A percentile compares a stretch with the other conserved stretches of the same genome.
Conservation (phyloP, 2,888 invertebrate genomes). For the Dioctria rufipes region DNA sequence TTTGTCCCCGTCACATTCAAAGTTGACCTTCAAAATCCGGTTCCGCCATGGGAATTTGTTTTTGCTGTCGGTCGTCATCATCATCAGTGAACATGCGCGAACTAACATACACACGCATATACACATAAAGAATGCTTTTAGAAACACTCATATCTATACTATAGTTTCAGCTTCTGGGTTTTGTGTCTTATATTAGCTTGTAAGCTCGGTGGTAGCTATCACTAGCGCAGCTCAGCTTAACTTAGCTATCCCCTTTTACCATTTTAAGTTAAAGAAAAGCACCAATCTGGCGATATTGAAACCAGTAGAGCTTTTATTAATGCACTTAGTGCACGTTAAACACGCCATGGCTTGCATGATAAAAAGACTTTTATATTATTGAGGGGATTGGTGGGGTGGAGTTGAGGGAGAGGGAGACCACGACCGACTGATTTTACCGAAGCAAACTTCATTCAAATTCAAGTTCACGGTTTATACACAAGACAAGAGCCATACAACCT, state of each 20-base stretch:
- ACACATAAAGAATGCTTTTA: too few species aligned
- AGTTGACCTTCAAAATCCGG: slow-evolving; percentile 50
- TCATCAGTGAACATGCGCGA: slow-evolving; percentile 24
- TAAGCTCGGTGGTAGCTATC: not conserved
- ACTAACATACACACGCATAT: not conserved
- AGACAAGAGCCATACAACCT: too few species aligned
- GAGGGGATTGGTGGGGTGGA: not conserved
- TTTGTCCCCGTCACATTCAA: slow-evolving; percentile 34
- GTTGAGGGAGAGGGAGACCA: too few species aligned
- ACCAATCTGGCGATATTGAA: not conserved
- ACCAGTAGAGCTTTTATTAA: slow-evolving; percentile 14
- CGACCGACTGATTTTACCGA: too few species aligned
- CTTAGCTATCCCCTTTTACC: not conserved
- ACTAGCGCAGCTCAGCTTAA: not conserved
- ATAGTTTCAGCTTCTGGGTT: not conserved
- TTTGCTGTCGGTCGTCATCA: slow-evolving; percentile 5
- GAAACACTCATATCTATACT: not conserved
- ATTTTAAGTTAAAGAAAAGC: not conserved
- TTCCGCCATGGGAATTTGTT: slow-evolving; percentile 49
- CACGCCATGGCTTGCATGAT: slow-evolving; percentile 18
- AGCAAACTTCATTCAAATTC: slow-evolving; percentile 28
- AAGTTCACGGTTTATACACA: slow-evolving; percentile 37
- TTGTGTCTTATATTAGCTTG: slow-evolving; percentile 6
- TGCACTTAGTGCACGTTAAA: slow-evolving; percentile 15
- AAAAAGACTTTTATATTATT: not conserved